Evolutionary conservation across 1,140 invertebrate genomes (phyloP), one percentile per base, ranked within the genome.

Genomic region (Apis laboriosa): DNA sequence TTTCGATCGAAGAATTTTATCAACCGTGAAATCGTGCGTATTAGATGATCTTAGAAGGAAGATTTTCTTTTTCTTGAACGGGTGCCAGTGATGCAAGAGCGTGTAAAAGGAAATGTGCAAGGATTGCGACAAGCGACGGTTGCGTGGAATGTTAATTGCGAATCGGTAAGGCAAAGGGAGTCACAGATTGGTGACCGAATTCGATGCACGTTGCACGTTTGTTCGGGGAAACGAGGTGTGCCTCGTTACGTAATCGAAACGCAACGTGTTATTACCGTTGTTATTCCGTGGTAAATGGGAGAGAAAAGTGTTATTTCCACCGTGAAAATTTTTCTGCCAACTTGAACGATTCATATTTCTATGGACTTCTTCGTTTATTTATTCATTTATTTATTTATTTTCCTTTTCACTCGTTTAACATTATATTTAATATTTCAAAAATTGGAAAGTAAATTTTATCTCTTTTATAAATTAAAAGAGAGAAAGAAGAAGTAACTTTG

Each of bases 121-220:
- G 53, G 9, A 51, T 70, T 51, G 77, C 43, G 12, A 70, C 77
- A 61, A 17, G 34, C 34, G 19, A 55, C 15, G 34, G 53, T 28
- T n/a, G 34, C 61, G 7, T 19, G 34, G 53, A 58, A 79, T 79
- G 51, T 7, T 53, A 67, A 75, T 21, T 67, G 17, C 49, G 24
- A 8, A 78, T 75, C 49, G 61, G 24, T 66, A 9, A 34, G 1
- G 34, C 17, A 21, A 9, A 19, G 12, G 58, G 7, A 17, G 51
- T 24, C 56, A 0, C 19, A 58, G 60, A 66, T 73, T 53, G 4
- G 34, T 21, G 51, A 17, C 21, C 51, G 71, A 13, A 80, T 80
- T 80, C 78, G 17, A 24, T 9, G 58, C 78, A 66, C 51, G 78
- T 74, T 56, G 78, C 60, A 17, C 21, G 21, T 73, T 55, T 51